Base-by-base conservation (phyloP, 2,797 vertebrate genomes). In the Protonibea diacanthus region DNA sequence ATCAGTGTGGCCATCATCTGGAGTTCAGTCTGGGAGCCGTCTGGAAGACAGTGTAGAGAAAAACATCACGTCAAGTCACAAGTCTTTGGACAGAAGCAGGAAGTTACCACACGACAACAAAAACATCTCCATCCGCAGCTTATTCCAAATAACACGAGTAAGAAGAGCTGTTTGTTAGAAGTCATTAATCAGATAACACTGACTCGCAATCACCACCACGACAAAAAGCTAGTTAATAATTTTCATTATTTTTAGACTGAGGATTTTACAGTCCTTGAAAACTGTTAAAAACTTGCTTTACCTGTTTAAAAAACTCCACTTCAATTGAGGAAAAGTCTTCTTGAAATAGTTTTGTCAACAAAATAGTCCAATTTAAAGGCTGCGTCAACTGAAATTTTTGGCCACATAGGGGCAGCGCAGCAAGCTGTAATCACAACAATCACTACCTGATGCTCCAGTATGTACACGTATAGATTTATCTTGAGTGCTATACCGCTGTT, bases 11-110 rank as follows among this genome's bases (percentile, higher is more conserved):
- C 88, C 86, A 97, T 99, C 98, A 99, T 97, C 98, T 98, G 51
- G 98, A 99, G 88, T 99, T 99, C 91, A 99, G 91, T 48, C 98
- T 95, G n/a, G 98, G 98, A 74, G 98, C 98, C 42, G 97, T 98
- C 98, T 99, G 90, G 14, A 87, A 89, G 77, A 73, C 9, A 4
- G 78, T 15, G 0, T 23, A 40, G 47, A 53, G 18, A 48, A 59
- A 65, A 49, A 65, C 4, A 27, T 44, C 47, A 68, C 2, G 11
- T 33, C 21, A 65, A 0, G 18, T 71, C 42, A 73, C 23, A 47
- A 18, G 49, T 44, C 38, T 21, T 18, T 29, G 13, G 48, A 53
- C 23, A 18, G 18, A 20, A 63, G 25, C 27, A 64, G 29, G 61
- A 65, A 56, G 42, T 61, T n/a, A 56, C 12, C 53, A 18, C 6